These are phyloP conservation scores for Parotocinclus haroldoi DNA, from an alignment of 2,797 vertebrate genomes.

Conservation along the genomic window DNA sequence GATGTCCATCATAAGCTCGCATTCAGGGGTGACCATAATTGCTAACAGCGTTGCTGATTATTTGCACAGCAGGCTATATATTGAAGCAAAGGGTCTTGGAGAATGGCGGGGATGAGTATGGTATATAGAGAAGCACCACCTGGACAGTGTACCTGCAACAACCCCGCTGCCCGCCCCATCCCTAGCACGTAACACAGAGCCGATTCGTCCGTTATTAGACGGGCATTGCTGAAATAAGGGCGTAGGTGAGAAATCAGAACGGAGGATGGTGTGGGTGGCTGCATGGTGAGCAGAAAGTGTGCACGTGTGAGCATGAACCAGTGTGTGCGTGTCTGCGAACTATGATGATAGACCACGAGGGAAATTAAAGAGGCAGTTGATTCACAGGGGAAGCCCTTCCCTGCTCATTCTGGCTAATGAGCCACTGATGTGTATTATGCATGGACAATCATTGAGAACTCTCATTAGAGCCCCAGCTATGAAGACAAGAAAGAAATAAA, in stretches of 20 bases:
- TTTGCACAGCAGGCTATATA: slow-evolving; percentile 52
- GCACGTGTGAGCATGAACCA: slow-evolving; percentile 28
- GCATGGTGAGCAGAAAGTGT: not conserved
- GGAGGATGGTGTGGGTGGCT: slow-evolving; percentile 1
- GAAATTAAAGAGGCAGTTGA: slow-evolving; percentile 77
- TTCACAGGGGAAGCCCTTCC: slow-evolving; percentile 71
- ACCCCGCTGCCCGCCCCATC: slow-evolving; percentile 45
- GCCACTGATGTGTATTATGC: slow-evolving; percentile 78
- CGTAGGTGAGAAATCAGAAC: not conserved
- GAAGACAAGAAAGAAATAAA: slow-evolving; percentile 74
- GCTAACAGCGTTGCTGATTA: slow-evolving; percentile 49
- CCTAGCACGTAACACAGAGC: slow-evolving; percentile 32
- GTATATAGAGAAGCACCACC: slow-evolving; percentile 35
- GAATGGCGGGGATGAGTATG: slow-evolving; percentile 43
- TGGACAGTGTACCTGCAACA: slow-evolving; percentile 58
- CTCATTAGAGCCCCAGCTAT: slow-evolving; percentile 75
- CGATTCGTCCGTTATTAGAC: slow-evolving; percentile 62
- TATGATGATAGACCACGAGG: slow-evolving; percentile 73
- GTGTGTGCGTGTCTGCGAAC: slow-evolving; percentile 27
- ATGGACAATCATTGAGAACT: slow-evolving; percentile 74
- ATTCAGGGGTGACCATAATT: slow-evolving; percentile 55
- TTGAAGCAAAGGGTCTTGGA: slow-evolving; percentile 45
- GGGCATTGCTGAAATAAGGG: not conserved
- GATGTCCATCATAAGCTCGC: slow-evolving; percentile 46
- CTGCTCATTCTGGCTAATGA: slow-evolving; percentile 76